Conservation (phyloP, 2,113 vertebrate species). For the Rhagologus leucostigma region DNA sequence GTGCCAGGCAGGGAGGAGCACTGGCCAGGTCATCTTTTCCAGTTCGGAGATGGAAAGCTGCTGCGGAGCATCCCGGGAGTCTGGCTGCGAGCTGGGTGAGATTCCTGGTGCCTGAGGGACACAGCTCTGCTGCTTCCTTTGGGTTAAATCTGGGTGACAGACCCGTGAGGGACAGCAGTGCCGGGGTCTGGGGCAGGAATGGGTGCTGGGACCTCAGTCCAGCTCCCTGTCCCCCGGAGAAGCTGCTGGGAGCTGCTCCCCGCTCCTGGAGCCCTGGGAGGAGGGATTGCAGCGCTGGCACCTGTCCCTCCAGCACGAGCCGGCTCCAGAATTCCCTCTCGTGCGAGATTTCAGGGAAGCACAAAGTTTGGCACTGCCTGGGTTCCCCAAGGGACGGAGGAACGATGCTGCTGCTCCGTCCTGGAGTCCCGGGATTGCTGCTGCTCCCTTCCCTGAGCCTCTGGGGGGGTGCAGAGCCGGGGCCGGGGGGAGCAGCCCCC, state of each 20-base stretch:
- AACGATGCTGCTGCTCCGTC: accelerated
- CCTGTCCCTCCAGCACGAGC: accelerated
- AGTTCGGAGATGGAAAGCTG: background rate
- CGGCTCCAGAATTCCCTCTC: background rate
- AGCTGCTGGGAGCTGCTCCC: background rate
- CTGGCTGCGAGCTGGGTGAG: background rate
- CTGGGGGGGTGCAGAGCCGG: accelerated
- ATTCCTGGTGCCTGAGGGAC: background rate
- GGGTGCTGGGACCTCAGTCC: background rate
- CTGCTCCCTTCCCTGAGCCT: accelerated
- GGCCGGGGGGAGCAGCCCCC: background rate
- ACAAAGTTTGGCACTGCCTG: accelerated
- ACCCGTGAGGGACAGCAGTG: accelerated
- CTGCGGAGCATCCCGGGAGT: background rate
- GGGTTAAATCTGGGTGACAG: background rate
- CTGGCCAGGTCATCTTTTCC: background rate
- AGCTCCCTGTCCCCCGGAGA: background rate
- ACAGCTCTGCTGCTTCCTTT: background rate
- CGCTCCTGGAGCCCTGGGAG: background rate
- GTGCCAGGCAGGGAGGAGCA: background rate
- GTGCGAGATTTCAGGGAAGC: accelerated
- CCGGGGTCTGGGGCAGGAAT: background rate
- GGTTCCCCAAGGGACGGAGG: accelerated
- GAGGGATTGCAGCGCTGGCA: background rate
- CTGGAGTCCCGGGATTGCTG: accelerated